A percentile compares a stretch with the other conserved stretches of the same genome.
Conservation (phyloP, 1,140 invertebrate genomes). For the Diabrotica virgifera region DNA sequence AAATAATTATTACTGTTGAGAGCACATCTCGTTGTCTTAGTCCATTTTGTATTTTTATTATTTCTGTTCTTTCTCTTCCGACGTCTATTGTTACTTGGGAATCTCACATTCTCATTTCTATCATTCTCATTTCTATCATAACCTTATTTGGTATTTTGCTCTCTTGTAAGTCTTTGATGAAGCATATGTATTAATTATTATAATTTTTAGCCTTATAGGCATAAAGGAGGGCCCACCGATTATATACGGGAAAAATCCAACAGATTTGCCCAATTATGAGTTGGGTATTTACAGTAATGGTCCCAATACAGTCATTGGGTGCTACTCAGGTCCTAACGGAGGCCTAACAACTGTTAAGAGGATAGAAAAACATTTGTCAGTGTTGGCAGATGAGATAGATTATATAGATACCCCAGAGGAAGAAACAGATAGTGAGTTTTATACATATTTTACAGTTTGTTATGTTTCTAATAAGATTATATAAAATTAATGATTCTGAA, state of each 20-base stretch:
- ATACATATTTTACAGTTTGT: too few species aligned
- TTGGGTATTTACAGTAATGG: conserved; percentile 55
- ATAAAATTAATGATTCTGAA: too few species aligned
- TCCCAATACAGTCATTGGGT: conserved; percentile 57
- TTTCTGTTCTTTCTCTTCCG: too few species aligned
- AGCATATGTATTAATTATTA: conserved; percentile 13
- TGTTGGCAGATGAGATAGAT: conserved; percentile 68
- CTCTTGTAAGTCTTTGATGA: too few species aligned
- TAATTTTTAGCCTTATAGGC: conserved; percentile 34
- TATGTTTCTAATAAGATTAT: too few species aligned
- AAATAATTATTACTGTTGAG: too few species aligned
- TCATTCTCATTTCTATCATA: too few species aligned
- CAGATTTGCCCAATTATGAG: conserved; percentile 60
- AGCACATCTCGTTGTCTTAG: too few species aligned
- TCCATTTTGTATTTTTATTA: too few species aligned
- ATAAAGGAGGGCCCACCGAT: conserved; percentile 57
- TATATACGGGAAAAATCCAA: conserved; percentile 62
- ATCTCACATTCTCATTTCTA: too few species aligned
- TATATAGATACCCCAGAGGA: conserved; percentile 71
- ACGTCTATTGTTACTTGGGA: too few species aligned
- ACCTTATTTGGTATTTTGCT: too few species aligned
- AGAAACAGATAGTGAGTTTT: conserved; percentile 40
- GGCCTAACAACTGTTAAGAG: conserved; percentile 71
- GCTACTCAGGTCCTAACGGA: conserved; percentile 73
- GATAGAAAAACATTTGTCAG: conserved; percentile 62